Evolutionary conservation across 2,113 vertebrate genomes (phyloP), one percentile per base, ranked within the genome.

Genomic region (Scopus umbretta): DNA sequence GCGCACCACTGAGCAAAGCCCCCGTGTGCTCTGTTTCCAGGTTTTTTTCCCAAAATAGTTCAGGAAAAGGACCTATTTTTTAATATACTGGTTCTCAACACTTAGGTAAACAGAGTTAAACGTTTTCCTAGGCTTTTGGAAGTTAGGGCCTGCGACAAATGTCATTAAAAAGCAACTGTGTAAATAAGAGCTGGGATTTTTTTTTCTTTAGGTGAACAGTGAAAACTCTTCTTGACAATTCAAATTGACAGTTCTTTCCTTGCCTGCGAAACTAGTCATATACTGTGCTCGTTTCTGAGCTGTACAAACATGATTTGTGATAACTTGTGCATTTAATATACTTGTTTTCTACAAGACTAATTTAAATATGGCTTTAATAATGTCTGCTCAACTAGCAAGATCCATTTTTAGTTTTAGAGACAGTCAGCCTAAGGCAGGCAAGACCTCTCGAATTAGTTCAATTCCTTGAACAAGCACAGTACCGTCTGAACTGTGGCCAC

Each of bases 401-500:
- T 43, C 42, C 5, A 3, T 36, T 78, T 88, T 30, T 50, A 82
- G 61, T 27, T 79, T 27, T 34, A 70, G 40, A 75, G 72, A 76
- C 56, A 6, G n/a, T 5, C 67, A 91, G 56, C 76, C 43, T 5
- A 10, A 73, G 68, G 80, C 65, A 78, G 84, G 72, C 29, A 22
- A 70, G 45, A 22, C 58, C 65, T 67, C 21, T 17, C 0, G 1
- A 18, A 29, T 56, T 14, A 27, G 10, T 18, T 65, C 56, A 19
- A 1, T 43, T 5, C 8, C 42, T 13, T 29, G 53, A 43, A 38
- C 62, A 80, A 59, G 55, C 56, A 11, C 20, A 22, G 42, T 3
- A 0, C 19, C 14, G n/a, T 8, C 83, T 32, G 1, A 49, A 1
- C 61, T 5, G 32, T 4, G 67, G 66, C 27, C 71, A 20, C 11